Conservation (phyloP, 2,888 invertebrate genomes). For the Hyalella azteca region DNA sequence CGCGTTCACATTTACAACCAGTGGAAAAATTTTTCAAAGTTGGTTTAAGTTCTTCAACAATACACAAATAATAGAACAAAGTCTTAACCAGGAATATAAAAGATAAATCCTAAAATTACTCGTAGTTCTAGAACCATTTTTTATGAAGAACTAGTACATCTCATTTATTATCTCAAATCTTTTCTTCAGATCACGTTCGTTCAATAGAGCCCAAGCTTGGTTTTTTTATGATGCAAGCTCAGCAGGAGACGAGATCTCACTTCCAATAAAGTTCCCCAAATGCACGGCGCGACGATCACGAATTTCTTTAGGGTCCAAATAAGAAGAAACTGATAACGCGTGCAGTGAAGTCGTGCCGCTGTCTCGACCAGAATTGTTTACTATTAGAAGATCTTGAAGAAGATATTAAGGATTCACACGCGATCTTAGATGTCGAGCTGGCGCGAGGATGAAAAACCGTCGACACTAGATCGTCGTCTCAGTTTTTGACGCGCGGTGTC, state of each 20-base stretch:
- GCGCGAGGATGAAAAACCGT: not conserved
- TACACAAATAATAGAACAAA: too few species aligned
- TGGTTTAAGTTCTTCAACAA: too few species aligned
- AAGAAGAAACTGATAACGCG: not conserved
- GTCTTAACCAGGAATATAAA: too few species aligned
- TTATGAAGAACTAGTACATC: not conserved
- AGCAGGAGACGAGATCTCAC: not conserved
- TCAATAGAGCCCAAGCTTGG: not conserved
- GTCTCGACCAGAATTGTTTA: constrained; percentile 6
- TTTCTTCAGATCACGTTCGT: not conserved
- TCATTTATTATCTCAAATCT: not conserved
- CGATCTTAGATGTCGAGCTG: constrained; percentile 28
- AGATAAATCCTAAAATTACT: too few species aligned
- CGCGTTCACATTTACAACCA: too few species aligned
- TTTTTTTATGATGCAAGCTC: not conserved
- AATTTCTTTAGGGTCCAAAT: constrained; percentile 13
- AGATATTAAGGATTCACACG: constrained; percentile 22
- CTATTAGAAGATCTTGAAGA: not conserved
- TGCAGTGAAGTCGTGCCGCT: constrained; percentile 4
- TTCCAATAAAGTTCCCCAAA: not conserved
- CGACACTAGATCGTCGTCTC: not conserved
- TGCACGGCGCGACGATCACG: constrained; percentile 8
- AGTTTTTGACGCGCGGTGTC: constrained; percentile 13
- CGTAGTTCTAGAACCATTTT: too few species aligned
- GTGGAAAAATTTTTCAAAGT: too few species aligned